Base-by-base conservation (phyloP, 2,888 invertebrate species). In the Heliothis peltigera region DNA sequence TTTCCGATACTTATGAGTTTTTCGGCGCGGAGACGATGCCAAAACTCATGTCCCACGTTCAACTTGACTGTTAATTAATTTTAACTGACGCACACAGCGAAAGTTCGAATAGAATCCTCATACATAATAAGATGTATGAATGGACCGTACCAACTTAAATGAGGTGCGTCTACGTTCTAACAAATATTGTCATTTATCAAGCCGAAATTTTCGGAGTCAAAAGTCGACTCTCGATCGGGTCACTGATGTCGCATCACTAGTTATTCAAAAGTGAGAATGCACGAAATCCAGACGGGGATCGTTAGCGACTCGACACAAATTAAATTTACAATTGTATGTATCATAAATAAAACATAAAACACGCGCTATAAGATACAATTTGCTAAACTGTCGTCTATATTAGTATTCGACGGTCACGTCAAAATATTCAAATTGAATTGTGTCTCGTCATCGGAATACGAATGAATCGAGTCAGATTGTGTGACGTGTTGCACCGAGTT, bases 341-440 rank as follows among this genome's bases (percentile, higher is more conserved):
- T 87, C 89, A 92, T 92, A 92, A 91, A 92, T 92, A 92, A 92
- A 89, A 92, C 91, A 92, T 91, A 85, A 84, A 87, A 87, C 79
- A 77, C 80, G 82, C 80, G 77, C 78, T 84, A 85, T 85, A 87
- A 91, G 89, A 87, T 87, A 92, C 91, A 90, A 90, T 91, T 90
- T 88, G 91, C 91, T 92, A 91, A 92, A 91, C 91, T 91, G 89
- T 87, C 84, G 75, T 54, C 77, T 75, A 81, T 84, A 90, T 92
- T 91, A 92, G 91, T 90, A 92, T 92, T 89, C 92, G 83, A 75
- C 67, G 82, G 83, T 84, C 85, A 87, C 85, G 86, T 89, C 89
- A 87, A 90, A 90, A 91, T 93, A 94, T 94, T 94, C 93, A 93
- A 93, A 94, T 93, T 84, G 89, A 90, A 89, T 90, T 86, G 91